Conservation (phyloP, 1,140 invertebrate genomes). For the Holotrichia oblita region DNA sequence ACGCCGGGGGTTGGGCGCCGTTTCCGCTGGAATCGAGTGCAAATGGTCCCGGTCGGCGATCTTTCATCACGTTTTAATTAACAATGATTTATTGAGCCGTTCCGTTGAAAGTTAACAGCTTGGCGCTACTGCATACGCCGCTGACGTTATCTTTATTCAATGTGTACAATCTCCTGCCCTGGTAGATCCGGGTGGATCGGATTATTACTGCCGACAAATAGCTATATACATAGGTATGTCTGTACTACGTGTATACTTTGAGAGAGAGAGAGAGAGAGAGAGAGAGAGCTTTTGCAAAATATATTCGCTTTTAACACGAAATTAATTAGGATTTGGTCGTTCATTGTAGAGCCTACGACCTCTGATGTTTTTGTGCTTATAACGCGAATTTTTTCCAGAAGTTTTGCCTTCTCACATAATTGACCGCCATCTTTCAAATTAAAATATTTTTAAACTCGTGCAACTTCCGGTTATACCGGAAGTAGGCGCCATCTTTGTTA, state of each 20-base stretch:
- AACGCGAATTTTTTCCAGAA: too few relatives aligned
- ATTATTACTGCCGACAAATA: not conserved
- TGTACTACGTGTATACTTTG: not conserved
- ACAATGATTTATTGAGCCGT: constrained; percentile 7
- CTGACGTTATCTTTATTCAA: not conserved
- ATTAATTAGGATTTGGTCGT: constrained; percentile 14
- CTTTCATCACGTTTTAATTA: constrained; percentile 15
- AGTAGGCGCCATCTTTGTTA: too few relatives aligned
- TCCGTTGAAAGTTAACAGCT: not conserved
- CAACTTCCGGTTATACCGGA: too few relatives aligned
- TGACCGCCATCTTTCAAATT: too few relatives aligned
- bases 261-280: not conserved
- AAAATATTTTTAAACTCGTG: too few relatives aligned
- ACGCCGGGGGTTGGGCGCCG: not conserved
- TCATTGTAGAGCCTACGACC: too few relatives aligned
- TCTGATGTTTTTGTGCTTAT: too few relatives aligned
- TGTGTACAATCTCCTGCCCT: not conserved
- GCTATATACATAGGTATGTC: not conserved
- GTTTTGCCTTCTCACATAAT: too few relatives aligned
- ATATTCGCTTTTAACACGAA: constrained; percentile 3
- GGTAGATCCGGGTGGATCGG: too few relatives aligned
- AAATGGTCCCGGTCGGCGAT: not conserved
- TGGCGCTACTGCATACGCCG: too few relatives aligned
- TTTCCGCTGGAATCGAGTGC: not conserved
- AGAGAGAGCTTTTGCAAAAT: not conserved